Percentiles rank a stretch among this genome's conserved stretches.
Conservation (phyloP, 2,797 vertebrate species). For the Dendrocincla tyrannina region DNA sequence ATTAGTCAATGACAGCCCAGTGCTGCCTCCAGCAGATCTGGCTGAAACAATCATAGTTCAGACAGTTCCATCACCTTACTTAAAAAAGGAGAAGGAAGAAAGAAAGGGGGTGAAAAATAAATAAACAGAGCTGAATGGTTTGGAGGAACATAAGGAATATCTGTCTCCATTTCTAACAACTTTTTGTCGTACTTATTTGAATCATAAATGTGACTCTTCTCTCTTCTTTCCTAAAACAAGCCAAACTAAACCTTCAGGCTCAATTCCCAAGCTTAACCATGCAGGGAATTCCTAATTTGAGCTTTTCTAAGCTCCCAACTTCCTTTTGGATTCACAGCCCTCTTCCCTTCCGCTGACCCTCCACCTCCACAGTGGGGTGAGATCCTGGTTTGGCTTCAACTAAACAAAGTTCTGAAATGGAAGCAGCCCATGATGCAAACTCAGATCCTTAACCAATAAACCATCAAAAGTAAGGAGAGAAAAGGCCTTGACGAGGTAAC, state of each 20-base stretch:
- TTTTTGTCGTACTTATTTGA: background rate
- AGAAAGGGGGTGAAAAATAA: background rate
- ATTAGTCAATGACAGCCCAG: background rate
- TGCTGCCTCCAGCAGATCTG: background rate
- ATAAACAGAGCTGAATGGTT: background rate
- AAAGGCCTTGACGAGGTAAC: background rate
- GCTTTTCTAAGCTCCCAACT: background rate
- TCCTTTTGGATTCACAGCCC: background rate
- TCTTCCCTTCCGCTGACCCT: background rate
- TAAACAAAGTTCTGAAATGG: background rate
- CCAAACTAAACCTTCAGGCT: background rate
- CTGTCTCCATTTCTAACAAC: background rate
- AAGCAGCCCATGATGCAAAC: background rate
- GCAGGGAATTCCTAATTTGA: background rate
- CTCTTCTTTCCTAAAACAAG: background rate
- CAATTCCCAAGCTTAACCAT: background rate
- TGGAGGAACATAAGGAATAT: background rate
- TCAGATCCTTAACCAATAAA: background rate
- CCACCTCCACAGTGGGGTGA: background rate
- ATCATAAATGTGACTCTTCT: background rate
- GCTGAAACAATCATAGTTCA: slow-evolving; percentile 9
- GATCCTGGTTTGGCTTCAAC: background rate
- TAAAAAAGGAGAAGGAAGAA: background rate
- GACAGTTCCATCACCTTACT: background rate
- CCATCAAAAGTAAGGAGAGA: background rate